Base-by-base conservation (phyloP, 1,140 invertebrate genomes). In the Octopus bimaculoides region DNA sequence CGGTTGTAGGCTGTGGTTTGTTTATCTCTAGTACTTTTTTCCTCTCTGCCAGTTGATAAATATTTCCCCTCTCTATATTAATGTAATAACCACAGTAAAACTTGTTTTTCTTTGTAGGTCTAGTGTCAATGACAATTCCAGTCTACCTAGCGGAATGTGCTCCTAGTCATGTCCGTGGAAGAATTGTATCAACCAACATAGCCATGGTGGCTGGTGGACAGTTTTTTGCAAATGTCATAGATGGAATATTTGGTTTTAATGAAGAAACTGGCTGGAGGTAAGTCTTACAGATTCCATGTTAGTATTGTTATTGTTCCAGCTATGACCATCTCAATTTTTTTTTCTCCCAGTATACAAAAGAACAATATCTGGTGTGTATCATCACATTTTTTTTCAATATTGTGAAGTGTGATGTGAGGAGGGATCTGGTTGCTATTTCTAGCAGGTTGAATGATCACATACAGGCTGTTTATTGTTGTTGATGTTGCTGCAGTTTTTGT, bases 141-240 rank as follows among this genome's bases (percentile, higher is more conserved):
- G 92, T 93, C 87, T 93, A 93, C 85, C 91, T 93, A 53, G 92
- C 92, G 7, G 93, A 93, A 87, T 90, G 91, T 54, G 89, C 93
- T 4, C 92, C 92, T 0, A 82, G 90, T n/a, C 86, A 92, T 79
- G 87, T 90, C 52, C 86, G 93, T 7, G 93, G 93, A 10, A 85
- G 88, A 56, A 85, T 93, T 12, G 91, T 93, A 1, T 92, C 92
- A 4, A 87, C 92, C n/a, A 93, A 93, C 82, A 91, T 91, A 77
- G 86, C 92, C 52, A 92, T 93, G 89, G 92, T 93, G 52, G 93
- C 92, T 41, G 90, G 91, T 81, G 93, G 93, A 54, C 92, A 93
- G 86, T 89, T 93, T 80, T 84, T 92, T 20, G 92, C 93, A 9
- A 90, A 92, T 82, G 79, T 92, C 56, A 85, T 93, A 12, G 92